Evolutionary conservation across 2,797 vertebrate species (phyloP), one percentile per base, ranked within the genome.

Genomic region (Aldrovandia affinis): DNA sequence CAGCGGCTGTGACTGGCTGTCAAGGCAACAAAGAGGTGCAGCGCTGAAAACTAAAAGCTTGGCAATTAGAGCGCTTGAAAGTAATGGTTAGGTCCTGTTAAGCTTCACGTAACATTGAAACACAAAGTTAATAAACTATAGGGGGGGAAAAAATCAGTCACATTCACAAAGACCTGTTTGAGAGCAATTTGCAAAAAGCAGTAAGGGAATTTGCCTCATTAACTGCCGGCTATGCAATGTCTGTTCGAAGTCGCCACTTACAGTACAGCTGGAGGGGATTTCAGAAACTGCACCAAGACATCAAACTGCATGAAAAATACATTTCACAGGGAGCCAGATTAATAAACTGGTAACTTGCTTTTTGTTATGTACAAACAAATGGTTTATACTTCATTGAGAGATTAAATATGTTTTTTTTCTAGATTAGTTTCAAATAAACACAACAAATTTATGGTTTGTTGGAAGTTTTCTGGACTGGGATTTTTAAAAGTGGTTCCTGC

Each of bases 51-150:
- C 42, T 59, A 86, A 88, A 87, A 73, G 73, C 75, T 52, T 81
- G 82, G 87, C 88, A 90, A 89, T 91, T 88, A 91, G 86, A 83
- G 80, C 3, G 28, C 83, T 87, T 86, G 70, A 84, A 84, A 63
- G 78, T 86, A 84, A 83, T 83, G 68, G 55, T 73, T 50, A 61
- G 80, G 77, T 84, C 47, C 78, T 81, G 81, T 85, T 86, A 63
- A 84, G 80, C 81, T 68, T 39, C 80, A 83, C 59, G 52, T 65
- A 52, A 63, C 77, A 50, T 42, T 81, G 55, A 86, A 81, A 79
- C 78, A 18, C 83, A 75, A 78, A 79, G 83, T 85, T 86, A 73
- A 84, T 84, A 85, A 89, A 88, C 86, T 73, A 61, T 36, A 68
- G 81, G 39, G 77, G 81, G 57, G 25, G 63, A 28, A 33, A 83